Evolutionary conservation across 2,113 vertebrate species (phyloP).

Genomic region (Xenopus borealis): DNA sequence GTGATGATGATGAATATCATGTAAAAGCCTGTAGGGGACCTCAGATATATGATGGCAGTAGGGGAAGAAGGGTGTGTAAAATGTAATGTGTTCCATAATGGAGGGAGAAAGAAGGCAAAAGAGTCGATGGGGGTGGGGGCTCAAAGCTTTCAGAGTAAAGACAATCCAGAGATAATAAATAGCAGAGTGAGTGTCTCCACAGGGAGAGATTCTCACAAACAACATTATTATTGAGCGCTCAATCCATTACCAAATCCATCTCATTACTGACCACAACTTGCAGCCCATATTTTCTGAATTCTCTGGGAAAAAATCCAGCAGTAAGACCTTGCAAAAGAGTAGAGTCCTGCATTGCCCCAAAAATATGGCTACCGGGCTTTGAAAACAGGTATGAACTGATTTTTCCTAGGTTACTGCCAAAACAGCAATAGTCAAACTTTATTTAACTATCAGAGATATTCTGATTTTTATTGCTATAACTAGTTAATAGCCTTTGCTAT

Average conservation of each 20-base stretch:
- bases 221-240: conserved; percentile 78
- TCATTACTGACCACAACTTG: conserved; percentile 55
- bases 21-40: background rate
- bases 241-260: conserved; percentile 79
- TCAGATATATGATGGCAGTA: background rate
- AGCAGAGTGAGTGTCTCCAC: conserved; percentile 67
- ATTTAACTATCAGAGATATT: too few relatives aligned
- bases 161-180: conserved; percentile 78
- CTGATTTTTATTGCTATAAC: too few relatives aligned
- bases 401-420: too few relatives aligned
- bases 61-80: background rate
- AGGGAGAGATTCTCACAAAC: conserved; percentile 73
- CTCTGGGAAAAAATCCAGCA: background rate
- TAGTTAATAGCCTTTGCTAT: too few relatives aligned
- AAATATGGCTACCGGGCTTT: conserved; percentile 67
- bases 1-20: background rate
- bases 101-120: background rate
- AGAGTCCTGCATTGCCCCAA: conserved; percentile 40
- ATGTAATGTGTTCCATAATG: background rate
- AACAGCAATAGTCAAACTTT: too few relatives aligned
- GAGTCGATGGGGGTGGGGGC: background rate
- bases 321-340: background rate
- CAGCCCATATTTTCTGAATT: conserved; percentile 17
- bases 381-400: background rate
- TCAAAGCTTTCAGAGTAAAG: conserved; percentile 64